phyloP scores from a whole-genome alignment of 2,888 invertebrate species.

The Axea sp. region DNA sequence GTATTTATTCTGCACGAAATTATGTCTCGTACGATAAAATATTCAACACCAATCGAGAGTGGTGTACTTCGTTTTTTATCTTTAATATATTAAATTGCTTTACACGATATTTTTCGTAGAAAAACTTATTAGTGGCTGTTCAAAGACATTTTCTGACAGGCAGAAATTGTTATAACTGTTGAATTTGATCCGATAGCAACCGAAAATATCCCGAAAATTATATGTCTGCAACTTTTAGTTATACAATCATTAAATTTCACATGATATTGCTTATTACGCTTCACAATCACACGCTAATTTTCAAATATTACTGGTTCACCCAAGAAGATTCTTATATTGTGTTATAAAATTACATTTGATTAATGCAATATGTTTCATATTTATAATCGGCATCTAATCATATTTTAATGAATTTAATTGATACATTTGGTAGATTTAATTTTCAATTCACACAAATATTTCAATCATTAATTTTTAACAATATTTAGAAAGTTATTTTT shows the following conservation, averaged over 20 bases:
- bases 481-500: too few relatives aligned
- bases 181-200: conserved; percentile 14
- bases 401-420: conserved; percentile 7
- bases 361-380: conserved; percentile 3
- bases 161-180: conserved; percentile 27
- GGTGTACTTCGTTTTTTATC: conserved; percentile 1
- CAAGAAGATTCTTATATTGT: too few relatives aligned
- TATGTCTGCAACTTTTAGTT: conserved; percentile 25
- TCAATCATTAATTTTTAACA: too few relatives aligned
- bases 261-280: conserved; percentile 33
- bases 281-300: conserved; percentile 11
- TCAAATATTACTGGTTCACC: too few relatives aligned
- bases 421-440: too few relatives aligned
- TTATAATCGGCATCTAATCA: too few relatives aligned
- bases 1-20: conserved; percentile 12
- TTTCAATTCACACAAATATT: too few relatives aligned
- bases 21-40: conserved; percentile 13
- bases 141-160: conserved; percentile 35
- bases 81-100: conserved; percentile 13
- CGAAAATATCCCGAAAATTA: conserved; percentile 44
- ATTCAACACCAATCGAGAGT: conserved; percentile 12
- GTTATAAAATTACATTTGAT: too few relatives aligned
- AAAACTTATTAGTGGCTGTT: conserved; percentile 39
- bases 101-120: conserved; percentile 33
- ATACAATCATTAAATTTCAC: conserved; percentile 48